Base-by-base conservation (phyloP, 1,140 invertebrate species). In the Eumaeus atala region DNA sequence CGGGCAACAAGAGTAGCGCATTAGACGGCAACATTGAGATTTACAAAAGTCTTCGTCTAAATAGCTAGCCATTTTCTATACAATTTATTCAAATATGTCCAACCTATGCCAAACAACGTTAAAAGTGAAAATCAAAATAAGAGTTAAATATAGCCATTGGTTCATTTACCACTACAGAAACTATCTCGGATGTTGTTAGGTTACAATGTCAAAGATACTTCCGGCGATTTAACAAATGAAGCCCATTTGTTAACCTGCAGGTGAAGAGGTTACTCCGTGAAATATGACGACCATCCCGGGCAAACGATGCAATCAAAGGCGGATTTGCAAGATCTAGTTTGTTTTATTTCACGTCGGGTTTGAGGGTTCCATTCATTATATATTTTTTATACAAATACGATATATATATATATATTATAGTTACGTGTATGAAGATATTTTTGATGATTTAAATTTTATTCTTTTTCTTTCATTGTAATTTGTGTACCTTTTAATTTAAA, bases 1-100 rank as follows among this genome's bases (percentile, higher is more conserved):
- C 84, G 79, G 79, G 78, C 77, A 66, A 87, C 84, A 87, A 75
- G 81, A 82, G 78, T 87, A 78, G 72, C 77, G 81, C 84, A 87
- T 87, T 87, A 87, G 79, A 78, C 66, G 70, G 58, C 56, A 72
- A 67, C 67, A 61, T 66, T 62, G 71, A 74, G 73, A 72, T 75
- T 73, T 63, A 59, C 66, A 75, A 81, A 80, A 82, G 74, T 76
- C 64, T 66, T 54, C 49, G 50, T 62, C 67, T 83, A 82, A 80
- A 83, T 84, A 74, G 68, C 51, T 56, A 66, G 67, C 62, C 61
- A 72, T 76, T 69, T 70, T 70, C 58, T 60, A n/a, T 58, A 64
- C 53, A 50, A 38, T 69, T 61, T 62, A 59, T 68, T 67, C 55
- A 67, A 57, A 58, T 68, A 66, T 58, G 55, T 51, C 6, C 21